Evolutionary conservation across 2,113 vertebrate species (phyloP).

Genomic region (Procavia capensis): DNA sequence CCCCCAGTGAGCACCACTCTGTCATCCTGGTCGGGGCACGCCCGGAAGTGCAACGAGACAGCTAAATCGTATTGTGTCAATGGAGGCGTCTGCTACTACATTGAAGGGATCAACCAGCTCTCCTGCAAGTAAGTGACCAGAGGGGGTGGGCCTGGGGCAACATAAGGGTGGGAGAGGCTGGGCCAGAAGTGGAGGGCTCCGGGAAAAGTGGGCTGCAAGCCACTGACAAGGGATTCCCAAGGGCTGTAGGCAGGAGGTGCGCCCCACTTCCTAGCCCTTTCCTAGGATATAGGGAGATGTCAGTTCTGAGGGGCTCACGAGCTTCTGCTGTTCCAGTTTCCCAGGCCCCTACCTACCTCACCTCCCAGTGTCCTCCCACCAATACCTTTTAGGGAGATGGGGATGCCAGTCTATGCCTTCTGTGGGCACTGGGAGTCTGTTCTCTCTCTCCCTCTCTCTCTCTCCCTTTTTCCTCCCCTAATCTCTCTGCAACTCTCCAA

Average conservation of each 20-base stretch:
- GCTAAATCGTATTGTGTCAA: slow-evolving; percentile 98
- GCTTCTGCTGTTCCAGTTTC: background rate
- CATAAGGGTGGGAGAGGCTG: slow-evolving; percentile 44
- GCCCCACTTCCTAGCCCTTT: slow-evolving; percentile 34
- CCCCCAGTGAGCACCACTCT: slow-evolving; percentile 93
- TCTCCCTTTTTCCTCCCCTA: background rate
- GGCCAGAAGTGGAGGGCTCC: slow-evolving; percentile 69
- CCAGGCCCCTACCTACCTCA: background rate
- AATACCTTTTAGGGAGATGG: background rate
- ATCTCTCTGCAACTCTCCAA: slow-evolving; percentile 59
- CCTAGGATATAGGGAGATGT: background rate
- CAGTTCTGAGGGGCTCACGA: background rate
- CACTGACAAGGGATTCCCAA: slow-evolving; percentile 30
- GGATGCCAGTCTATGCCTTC: background rate
- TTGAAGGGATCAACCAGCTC: slow-evolving; percentile 97
- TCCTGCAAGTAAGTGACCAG: slow-evolving; percentile 97
- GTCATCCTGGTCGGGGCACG: slow-evolving; percentile 95
- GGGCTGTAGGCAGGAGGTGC: slow-evolving; percentile 14
- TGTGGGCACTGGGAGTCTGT: background rate
- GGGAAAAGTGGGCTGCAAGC: slow-evolving; percentile 36
- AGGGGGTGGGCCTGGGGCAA: background rate
- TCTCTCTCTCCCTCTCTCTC: background rate
- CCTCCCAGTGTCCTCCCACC: slow-evolving; percentile 4
- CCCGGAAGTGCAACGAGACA: slow-evolving; percentile 97
- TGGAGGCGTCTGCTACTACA: slow-evolving; percentile 98